Evolutionary conservation across 2,888 invertebrate species (phyloP).

Genomic region (Drosophila meridionalis): DNA sequence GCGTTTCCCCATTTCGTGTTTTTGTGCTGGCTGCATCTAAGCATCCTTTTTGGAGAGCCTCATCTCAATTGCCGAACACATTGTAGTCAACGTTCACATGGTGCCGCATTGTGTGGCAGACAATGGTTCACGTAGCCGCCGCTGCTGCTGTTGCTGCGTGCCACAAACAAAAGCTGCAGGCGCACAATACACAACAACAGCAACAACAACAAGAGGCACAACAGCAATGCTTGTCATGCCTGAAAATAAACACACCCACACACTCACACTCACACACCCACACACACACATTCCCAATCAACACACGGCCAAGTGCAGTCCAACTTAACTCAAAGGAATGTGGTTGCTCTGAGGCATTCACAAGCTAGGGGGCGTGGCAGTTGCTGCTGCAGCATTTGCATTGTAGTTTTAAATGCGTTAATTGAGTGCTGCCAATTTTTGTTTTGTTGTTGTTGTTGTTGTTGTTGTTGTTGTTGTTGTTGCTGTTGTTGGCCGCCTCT

Average conservation of each 20-base stretch:
- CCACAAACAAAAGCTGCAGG: constrained; percentile 71
- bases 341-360: background rate
- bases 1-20: constrained; percentile 11
- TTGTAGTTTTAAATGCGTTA: constrained; percentile 76
- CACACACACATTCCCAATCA: constrained; percentile 25
- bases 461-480: background rate
- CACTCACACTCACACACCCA: background rate
- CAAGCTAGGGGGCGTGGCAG: constrained; percentile 11
- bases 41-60: constrained; percentile 22
- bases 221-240: constrained; percentile 43
- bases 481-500: constrained; percentile 9
- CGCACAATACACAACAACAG: constrained; percentile 52
- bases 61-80: constrained; percentile 18
- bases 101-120: constrained; percentile 52
- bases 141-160: constrained; percentile 60
- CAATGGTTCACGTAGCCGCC: constrained; percentile 46
- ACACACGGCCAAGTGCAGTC: constrained; percentile 53
- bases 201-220: constrained; percentile 23
- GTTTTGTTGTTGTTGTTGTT: background rate
- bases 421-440: constrained; percentile 74
- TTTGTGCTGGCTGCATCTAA: constrained; percentile 22
- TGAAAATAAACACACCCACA: constrained; percentile 60
- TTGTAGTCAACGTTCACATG: constrained; percentile 31
- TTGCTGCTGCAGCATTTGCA: constrained; percentile 45
- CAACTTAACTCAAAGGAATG: constrained; percentile 1